A percentile compares a stretch with the other conserved stretches of the same genome.
Conservation (phyloP, 2,113 vertebrate species). For the Daboia siamensis region DNA sequence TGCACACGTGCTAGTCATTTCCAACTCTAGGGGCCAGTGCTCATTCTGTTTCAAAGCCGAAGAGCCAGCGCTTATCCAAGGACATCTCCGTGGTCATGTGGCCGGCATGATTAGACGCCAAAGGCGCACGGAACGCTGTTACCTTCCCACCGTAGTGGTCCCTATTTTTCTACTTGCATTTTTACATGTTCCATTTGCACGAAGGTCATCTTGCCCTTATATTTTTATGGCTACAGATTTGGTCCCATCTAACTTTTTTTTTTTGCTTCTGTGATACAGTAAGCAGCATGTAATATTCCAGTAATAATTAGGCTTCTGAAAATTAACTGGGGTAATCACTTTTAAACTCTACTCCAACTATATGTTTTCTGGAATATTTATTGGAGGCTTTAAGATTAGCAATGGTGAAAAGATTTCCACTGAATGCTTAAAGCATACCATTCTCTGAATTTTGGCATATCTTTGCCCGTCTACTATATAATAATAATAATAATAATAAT, state of each 20-base stretch:
- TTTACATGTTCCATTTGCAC: background rate
- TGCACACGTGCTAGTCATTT: too few relatives aligned
- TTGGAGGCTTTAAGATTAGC: background rate
- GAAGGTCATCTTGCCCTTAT: background rate
- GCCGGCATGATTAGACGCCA: too few relatives aligned
- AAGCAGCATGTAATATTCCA: background rate
- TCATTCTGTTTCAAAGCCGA: too few relatives aligned
- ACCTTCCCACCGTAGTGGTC: too few relatives aligned
- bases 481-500: too few relatives aligned
- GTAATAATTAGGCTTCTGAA: background rate
- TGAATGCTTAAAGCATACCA: background rate
- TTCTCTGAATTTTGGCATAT: background rate
- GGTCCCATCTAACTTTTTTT: background rate
- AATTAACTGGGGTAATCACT: background rate
- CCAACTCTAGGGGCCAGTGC: too few relatives aligned
- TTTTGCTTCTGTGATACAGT: background rate
- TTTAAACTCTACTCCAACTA: background rate
- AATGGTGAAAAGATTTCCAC: background rate
- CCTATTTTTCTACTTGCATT: too few relatives aligned
- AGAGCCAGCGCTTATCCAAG: too few relatives aligned
- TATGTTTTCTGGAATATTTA: background rate
- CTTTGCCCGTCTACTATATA: background rate
- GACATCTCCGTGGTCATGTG: too few relatives aligned
- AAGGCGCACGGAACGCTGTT: too few relatives aligned
- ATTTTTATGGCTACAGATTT: background rate